These are phyloP conservation scores for Penaeus japonicus DNA, from an alignment of 1,140 invertebrate species.

Conservation along the genomic window DNA sequence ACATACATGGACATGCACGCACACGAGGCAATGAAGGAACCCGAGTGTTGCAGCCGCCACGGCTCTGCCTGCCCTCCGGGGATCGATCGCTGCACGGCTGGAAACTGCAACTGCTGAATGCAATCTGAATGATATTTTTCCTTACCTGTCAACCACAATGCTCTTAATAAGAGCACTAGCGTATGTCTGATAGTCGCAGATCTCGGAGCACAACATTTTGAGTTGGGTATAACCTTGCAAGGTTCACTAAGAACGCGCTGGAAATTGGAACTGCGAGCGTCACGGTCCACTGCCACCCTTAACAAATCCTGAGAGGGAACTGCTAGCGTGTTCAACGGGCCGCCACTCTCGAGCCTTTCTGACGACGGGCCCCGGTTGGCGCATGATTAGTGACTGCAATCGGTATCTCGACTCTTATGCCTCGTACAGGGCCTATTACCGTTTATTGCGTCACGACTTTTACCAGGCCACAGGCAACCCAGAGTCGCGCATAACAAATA, in stretches of 20 bases:
- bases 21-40: too few species aligned
- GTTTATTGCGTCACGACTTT: too few species aligned
- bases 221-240: not conserved
- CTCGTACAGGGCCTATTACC: not conserved
- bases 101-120: not conserved
- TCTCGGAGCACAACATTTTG: slow-evolving; percentile 30
- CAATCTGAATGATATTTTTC: not conserved
- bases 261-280: not conserved
- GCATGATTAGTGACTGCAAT: too few species aligned
- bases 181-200: slow-evolving; percentile 41
- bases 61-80: too few species aligned
- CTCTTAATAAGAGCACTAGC: slow-evolving; percentile 38
- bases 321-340: too few species aligned
- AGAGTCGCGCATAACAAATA: too few species aligned
- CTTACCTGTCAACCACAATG: slow-evolving; percentile 31
- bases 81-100: not conserved
- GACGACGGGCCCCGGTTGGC: not conserved
- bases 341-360: not conserved
- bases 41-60: too few species aligned
- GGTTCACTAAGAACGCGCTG: not conserved
- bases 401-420: not conserved
- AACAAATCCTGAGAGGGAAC: too few species aligned
- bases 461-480: too few species aligned
- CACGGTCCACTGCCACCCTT: not conserved
- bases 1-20: too few species aligned